Evolutionary conservation across 2,113 vertebrate species (phyloP).

Genomic region (Marmota flaviventris): DNA sequence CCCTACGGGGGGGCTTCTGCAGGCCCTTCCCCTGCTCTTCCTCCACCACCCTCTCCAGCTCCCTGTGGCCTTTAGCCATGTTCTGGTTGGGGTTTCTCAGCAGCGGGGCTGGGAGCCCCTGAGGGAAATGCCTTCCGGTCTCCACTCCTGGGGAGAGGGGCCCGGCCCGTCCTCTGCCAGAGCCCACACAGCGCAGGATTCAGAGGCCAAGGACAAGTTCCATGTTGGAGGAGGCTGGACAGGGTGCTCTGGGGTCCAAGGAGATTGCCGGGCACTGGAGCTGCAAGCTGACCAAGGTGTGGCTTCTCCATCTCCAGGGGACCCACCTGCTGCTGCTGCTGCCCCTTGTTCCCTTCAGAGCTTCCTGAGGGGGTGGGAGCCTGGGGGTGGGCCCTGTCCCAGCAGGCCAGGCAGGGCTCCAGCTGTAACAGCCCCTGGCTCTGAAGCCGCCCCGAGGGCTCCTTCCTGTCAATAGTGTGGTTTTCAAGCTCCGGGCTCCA

Average conservation of each 20-base stretch:
- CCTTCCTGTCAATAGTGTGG: fast-evolving
- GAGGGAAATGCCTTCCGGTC: neutral
- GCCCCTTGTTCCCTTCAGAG: neutral
- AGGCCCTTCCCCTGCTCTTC: too few relatives aligned
- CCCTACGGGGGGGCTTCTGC: neutral
- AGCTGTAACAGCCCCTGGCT: fast-evolving
- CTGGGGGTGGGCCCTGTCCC: neutral
- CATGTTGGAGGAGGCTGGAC: fast-evolving
- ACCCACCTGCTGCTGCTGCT: fast-evolving
- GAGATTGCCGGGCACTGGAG: fast-evolving
- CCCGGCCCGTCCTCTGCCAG: neutral
- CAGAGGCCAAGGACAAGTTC: neutral
- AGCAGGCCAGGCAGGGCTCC: fast-evolving
- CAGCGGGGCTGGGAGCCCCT: neutral
- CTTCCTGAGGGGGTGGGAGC: neutral
- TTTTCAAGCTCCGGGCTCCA: neutral
- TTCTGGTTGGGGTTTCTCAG: neutral
- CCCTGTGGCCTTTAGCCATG: too few relatives aligned
- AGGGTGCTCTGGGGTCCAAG: neutral
- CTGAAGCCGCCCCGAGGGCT: fast-evolving
- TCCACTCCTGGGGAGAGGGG: neutral
- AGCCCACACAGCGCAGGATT: too few relatives aligned
- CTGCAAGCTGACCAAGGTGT: too few relatives aligned
- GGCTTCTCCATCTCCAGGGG: too few relatives aligned
- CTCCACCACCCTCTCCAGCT: neutral